Evolutionary conservation across 2,888 invertebrate species (phyloP).

Genomic region (Cephus pygmeus): DNA sequence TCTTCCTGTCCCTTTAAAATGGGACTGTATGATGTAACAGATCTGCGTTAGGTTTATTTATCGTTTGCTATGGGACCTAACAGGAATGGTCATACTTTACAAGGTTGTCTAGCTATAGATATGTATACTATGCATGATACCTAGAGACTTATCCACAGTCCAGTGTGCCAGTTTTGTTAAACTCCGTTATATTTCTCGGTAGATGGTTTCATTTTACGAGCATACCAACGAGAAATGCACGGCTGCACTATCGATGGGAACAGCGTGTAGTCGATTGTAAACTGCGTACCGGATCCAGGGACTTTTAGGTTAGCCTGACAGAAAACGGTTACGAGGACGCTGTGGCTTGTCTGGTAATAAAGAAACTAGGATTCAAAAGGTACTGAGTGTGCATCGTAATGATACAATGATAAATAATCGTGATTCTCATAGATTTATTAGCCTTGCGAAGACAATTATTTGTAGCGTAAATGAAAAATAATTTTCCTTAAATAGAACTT

Average conservation of each 20-base stretch:
- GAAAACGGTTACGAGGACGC: neutral
- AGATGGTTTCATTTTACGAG: neutral
- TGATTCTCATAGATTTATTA: neutral
- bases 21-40: neutral
- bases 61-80: conserved; percentile 18
- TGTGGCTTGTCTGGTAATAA: neutral
- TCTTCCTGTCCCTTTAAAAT: neutral
- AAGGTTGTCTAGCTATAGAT: conserved; percentile 36
- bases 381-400: neutral
- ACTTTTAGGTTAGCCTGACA: neutral
- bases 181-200: neutral
- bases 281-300: neutral
- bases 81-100: conserved; percentile 41
- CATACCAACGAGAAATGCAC: neutral
- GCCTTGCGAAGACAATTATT: neutral
- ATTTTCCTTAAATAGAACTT: no score
- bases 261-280: neutral
- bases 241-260: neutral
- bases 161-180: neutral
- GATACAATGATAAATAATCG: neutral
- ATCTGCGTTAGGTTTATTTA: neutral
- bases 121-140: neutral
- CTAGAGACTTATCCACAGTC: neutral
- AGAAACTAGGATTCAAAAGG: neutral
- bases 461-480: neutral